These are phyloP conservation scores for Tipula helvola DNA, from an alignment of 2,888 invertebrate genomes.

Conservation along the genomic window DNA sequence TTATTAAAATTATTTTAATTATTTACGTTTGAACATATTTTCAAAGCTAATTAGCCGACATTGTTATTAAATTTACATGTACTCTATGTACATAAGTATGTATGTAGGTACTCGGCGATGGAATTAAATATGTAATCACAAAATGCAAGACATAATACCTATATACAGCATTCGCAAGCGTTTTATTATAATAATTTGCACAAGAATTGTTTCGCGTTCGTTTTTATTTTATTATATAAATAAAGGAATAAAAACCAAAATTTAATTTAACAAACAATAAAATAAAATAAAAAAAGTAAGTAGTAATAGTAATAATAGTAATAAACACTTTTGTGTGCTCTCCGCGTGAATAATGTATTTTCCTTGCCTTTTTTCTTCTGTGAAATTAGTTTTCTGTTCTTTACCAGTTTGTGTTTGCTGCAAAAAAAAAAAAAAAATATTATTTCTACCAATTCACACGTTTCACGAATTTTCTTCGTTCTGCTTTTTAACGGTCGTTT, in stretches of 20 bases:
- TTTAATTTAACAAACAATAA: background rate
- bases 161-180: background rate
- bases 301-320: background rate
- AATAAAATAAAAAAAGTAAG: background rate
- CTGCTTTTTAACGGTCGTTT: background rate
- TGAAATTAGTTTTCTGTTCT: background rate
- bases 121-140: background rate
- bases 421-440: background rate
- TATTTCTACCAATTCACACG: background rate
- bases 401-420: background rate
- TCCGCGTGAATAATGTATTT: background rate
- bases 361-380: background rate
- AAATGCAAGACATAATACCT: background rate
- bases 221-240: background rate
- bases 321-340: background rate
- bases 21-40: background rate
- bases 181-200: background rate
- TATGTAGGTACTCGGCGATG: background rate
- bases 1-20: background rate
- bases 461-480: background rate
- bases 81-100: background rate
- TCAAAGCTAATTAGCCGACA: slow-evolving; percentile 9
- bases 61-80: background rate
- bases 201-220: background rate
- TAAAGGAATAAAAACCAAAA: background rate